phyloP scores from a whole-genome alignment of 2,113 vertebrate genomes.

The Phalacrocorax carbo region DNA sequence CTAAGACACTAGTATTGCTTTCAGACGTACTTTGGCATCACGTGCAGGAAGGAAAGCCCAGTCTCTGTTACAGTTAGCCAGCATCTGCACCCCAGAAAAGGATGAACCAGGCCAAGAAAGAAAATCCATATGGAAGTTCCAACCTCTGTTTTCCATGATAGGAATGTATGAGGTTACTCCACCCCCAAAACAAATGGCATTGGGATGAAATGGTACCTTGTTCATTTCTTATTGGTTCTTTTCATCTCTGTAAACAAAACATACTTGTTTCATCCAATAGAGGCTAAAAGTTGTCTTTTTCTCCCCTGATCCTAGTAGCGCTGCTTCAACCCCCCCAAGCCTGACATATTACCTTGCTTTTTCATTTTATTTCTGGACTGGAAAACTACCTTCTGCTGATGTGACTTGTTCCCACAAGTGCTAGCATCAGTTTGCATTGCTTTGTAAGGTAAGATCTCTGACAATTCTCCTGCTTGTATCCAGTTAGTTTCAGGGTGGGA shows the following conservation, averaged over 20 bases:
- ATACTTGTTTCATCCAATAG: not conserved
- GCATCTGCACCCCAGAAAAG: conserved; percentile 63
- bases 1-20: conserved; percentile 35
- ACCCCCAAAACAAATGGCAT: not conserved
- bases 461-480: not conserved
- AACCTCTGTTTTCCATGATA: conserved; percentile 8
- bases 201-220: not conserved
- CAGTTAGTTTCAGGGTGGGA: not conserved
- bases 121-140: conserved; percentile 41
- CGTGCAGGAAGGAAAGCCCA: conserved; percentile 34
- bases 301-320: not conserved
- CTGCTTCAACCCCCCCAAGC: not conserved
- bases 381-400: not conserved
- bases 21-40: conserved; percentile 31
- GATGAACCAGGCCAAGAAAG: conserved; percentile 37
- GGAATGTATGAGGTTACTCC: conserved; percentile 6
- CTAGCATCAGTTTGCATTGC: not conserved
- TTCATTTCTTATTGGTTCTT: not conserved
- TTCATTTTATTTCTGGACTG: not conserved
- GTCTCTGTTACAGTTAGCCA: not conserved
- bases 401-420: not conserved
- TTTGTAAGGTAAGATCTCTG: not conserved
- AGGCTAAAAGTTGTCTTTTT: not conserved
- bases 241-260: not conserved
- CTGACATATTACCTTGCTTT: not conserved